Conservation (phyloP, 2,797 vertebrate genomes). For the Onychomys leucogaster region DNA sequence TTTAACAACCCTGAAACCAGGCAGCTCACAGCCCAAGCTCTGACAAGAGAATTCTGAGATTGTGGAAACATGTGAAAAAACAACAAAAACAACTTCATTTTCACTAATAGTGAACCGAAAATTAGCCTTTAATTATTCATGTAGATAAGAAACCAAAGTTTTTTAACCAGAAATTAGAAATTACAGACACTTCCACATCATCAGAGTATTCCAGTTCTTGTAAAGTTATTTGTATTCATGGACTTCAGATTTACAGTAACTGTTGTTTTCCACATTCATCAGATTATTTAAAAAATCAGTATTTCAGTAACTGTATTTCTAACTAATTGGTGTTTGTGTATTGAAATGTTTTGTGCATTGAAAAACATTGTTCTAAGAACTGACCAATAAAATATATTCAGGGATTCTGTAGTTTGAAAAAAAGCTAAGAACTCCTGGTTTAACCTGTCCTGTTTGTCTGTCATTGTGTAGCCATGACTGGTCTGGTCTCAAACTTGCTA, state of each 20-base stretch:
- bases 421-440: neutral
- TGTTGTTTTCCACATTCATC: neutral
- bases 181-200: neutral
- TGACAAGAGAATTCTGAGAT: neutral
- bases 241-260: neutral
- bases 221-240: neutral
- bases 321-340: neutral
- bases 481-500: neutral
- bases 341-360: conserved; percentile 25
- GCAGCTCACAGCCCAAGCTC: neutral
- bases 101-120: neutral
- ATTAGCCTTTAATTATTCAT: neutral
- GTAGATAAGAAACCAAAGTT: neutral
- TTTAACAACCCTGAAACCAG: neutral
- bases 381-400: neutral
- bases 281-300: neutral
- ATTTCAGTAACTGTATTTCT: neutral
- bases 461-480: neutral
- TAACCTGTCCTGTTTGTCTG: neutral
- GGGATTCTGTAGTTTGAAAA: neutral
- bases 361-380: conserved; percentile 35
- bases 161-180: neutral
- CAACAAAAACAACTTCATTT: neutral
- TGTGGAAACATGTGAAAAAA: neutral
- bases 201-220: neutral